Base-by-base conservation (phyloP, 1,140 invertebrate genomes). In the Piezodorus guildinii region DNA sequence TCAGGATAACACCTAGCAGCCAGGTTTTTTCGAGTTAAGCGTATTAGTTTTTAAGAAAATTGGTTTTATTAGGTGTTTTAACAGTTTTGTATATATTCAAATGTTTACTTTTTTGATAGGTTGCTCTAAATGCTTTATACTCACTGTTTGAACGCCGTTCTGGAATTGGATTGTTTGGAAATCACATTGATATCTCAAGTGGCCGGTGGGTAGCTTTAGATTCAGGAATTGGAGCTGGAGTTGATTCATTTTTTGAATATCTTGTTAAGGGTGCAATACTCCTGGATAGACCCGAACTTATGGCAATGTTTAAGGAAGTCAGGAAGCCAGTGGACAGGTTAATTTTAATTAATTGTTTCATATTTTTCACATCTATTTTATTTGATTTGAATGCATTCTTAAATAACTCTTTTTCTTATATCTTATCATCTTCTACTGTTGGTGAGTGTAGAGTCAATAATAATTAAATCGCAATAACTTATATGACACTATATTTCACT, bases 171-270 rank as follows among this genome's bases (percentile, higher is more conserved):
- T 76, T 99, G 12, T 82, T 96, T 65, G 96, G 96, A 5, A 99
- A 99, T 76, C 96, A 99, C 74, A 89, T 99, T 39, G 94, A 99
- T 75, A 88, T 98, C 5, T 78, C 88, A 70, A 94, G 87, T 39
- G 96, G 96, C 0, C 83, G 90, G 60, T 99, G 96, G 96, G 97
- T 94, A 15, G 96, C 95, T 4, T 84, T 92, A 34, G 97, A 99
- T 78, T 86, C 94, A 52, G 95, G 94, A 9, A 85, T 86, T 64
- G 88, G 91, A 2, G 93, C 92, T 21, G 96, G 96, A 15, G 89
- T 99, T 12, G 97, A 99, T 76, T 99, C 96, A 0, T 98, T 96
- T 73, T 98, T 94, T 79, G 97, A 99, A 77, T 99, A 99, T 76
- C 78, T 99, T 61, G 94, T 96, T 0, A 99, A 99, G 82, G 68